Evolutionary conservation across 2,113 vertebrate species (phyloP), one percentile per base, ranked within the genome.

Genomic region (Tinamus guttatus): DNA sequence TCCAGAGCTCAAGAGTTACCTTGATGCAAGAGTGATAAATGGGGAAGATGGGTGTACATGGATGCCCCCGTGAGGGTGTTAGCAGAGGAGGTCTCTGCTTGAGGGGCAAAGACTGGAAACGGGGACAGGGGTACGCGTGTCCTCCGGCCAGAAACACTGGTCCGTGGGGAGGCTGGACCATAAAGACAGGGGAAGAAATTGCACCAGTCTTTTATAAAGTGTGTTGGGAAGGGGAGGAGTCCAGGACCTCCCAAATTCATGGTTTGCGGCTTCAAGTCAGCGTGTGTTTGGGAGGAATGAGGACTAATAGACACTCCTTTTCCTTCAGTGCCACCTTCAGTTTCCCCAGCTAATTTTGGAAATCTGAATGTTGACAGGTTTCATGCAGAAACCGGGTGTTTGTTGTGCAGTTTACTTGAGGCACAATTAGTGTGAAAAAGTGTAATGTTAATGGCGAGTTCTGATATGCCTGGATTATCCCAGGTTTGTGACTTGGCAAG

Each of bases 21-120:
- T 10, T 0, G 0, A 13, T 27, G 38, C 22, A 63, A 40, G 54
- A 30, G 34, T 49, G 7, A 12, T 11, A 60, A 58, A 24, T 58
- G 28, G 30, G 54, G 90, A 68, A 60, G 41, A 25, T 49, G 49
- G 21, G 12, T 49, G 49, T 22, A 20, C 49, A 49, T 49, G 49
- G 20, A 49, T 22, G 21, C 7, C 27, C 1, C 60, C 24, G 9
- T 0, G 0, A 13, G 20, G 45, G n/a, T 5, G 6, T 58, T 68
- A 32, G 45, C n/a, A 24, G n/a, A 16, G 41, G 4, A 68, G 19
- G 15, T 24, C 22, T 16, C n/a, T 62, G 21, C 30, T 69, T 22
- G 28, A 64, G 34, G 21, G 54, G 20, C 19, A 22, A 58, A 68
- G 77, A 27, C 40, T 79, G 36, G 49, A 80, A 64, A 18, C 3